Base-by-base conservation (phyloP, 2,797 vertebrate genomes). In the Fringilla coelebs region DNA sequence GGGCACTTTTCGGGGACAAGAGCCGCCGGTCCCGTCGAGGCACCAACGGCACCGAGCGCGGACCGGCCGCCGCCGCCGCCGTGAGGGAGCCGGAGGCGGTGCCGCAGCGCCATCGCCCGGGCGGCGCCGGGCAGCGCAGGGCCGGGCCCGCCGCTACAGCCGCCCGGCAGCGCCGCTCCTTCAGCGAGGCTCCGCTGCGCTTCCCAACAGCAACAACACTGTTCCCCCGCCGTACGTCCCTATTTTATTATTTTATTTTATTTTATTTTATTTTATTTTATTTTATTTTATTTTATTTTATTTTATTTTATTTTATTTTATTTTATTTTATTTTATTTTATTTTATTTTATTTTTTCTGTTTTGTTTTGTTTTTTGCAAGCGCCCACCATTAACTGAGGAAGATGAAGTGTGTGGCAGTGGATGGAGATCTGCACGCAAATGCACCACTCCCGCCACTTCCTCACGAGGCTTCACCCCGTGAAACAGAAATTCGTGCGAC, bases 211-310 rank as follows among this genome's bases (percentile, higher is more conserved):
- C 1, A 17, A 31, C 60, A 16, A 15, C 17, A 7, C 3, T 0
- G 3, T 5, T 31, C 7, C 4, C 2, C 4, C 10, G 8, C 6
- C 18, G 11, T 26, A 3, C 31, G 62, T 5, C 0, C 10, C 3
- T n/a, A n/a, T n/a, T n/a, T n/a, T n/a, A n/a, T 1, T 15, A 17
- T 41, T 9, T 51, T 16, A 5, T 7, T 31, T 19, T 29, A 4
- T 7, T 22, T 2, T 17, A 1, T 3, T 31, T 52, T 51, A 1
- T 11, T 11, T 49, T 16, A 10, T 5, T 28, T 17, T 32, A 5
- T 7, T 16, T 2, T 14, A n/a, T 24, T 38, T 20, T 31, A 24
- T 8, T 21, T 0, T 22, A 20, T 54, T 54, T 54, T 54, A 8
- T 17, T 8, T 55, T 48, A 17, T 41, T 9, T 51, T 16, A 5